A percentile compares a stretch with the other conserved stretches of the same genome.
phyloP scores from a whole-genome alignment of 2,888 invertebrate genomes.

The Agriopis aurantiaria region DNA sequence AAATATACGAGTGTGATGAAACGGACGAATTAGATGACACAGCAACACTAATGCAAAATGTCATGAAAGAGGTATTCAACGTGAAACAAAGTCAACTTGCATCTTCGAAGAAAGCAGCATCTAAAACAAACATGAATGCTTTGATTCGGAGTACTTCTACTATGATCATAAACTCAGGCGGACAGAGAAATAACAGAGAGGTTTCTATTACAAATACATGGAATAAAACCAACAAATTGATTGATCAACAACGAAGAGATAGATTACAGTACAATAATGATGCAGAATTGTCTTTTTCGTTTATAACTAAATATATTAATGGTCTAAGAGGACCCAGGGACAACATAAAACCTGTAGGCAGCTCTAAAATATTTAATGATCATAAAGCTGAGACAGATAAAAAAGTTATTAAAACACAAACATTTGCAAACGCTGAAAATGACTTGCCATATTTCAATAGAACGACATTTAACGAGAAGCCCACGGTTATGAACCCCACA shows the following conservation, averaged over 20 bases:
- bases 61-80: constrained; percentile 62
- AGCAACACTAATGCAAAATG: constrained; percentile 58
- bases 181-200: constrained; percentile 1
- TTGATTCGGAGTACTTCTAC: constrained; percentile 11
- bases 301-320: constrained; percentile 40
- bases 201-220: constrained; percentile 4
- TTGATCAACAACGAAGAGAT: constrained; percentile 19
- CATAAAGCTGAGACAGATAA: neutral
- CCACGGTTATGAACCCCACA: constrained; percentile 32
- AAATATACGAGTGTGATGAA: neutral
- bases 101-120: constrained; percentile 30
- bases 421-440: constrained; percentile 9
- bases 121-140: constrained; percentile 10
- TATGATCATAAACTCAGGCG: neutral
- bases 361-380: constrained; percentile 21
- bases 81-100: constrained; percentile 47
- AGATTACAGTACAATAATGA: constrained; percentile 13
- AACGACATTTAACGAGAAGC: constrained; percentile 21
- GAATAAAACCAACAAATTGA: constrained; percentile 21
- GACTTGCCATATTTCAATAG: constrained; percentile 11
- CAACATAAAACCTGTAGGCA: neutral
- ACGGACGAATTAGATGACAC: constrained; percentile 53
- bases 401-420: constrained; percentile 15
- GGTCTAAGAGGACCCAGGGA: neutral
- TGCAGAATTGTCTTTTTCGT: constrained; percentile 54